A percentile compares a stretch with the other conserved stretches of the same genome.
Evolutionary conservation across 2,797 vertebrate genomes (phyloP).

Genomic region (Galago senegalensis): DNA sequence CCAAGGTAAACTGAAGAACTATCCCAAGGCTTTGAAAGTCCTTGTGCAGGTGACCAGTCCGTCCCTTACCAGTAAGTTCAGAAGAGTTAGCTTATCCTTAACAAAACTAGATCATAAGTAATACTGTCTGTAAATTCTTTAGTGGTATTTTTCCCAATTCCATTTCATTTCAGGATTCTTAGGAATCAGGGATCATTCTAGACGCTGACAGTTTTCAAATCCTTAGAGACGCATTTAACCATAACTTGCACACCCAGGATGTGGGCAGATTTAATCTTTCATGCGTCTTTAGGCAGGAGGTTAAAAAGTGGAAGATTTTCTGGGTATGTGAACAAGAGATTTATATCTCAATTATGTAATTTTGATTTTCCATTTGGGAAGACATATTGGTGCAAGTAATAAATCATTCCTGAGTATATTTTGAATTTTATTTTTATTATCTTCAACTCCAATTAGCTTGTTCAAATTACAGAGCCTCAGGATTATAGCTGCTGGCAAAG

Average conservation of each 20-base stretch:
- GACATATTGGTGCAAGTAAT: not conserved
- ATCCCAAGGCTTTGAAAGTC: not conserved
- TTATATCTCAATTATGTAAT: slow-evolving; percentile 51
- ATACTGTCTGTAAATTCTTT: slow-evolving; percentile 1
- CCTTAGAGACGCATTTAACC: not conserved
- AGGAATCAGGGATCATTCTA: not conserved
- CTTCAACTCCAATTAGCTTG: slow-evolving; percentile 36
- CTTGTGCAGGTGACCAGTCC: not conserved
- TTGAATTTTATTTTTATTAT: slow-evolving; percentile 44
- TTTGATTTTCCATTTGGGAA: slow-evolving; percentile 52
- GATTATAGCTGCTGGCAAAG: not conserved
- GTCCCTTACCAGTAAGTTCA: not conserved
- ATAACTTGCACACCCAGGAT: slow-evolving; percentile 14
- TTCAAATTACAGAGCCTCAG: not conserved
- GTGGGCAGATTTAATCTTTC: slow-evolving; percentile 43
- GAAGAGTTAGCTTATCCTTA: not conserved
- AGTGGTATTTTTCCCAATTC: slow-evolving; percentile 8
- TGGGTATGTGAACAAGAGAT: not conserved
- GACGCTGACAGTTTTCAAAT: slow-evolving; percentile 53
- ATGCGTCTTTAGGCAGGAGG: slow-evolving; percentile 4
- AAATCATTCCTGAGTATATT: slow-evolving; percentile 29
- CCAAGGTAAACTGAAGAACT: not conserved
- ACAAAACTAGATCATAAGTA: slow-evolving; percentile 7
- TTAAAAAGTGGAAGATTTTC: slow-evolving; percentile 61
- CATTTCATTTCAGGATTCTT: slow-evolving; percentile 24